These are phyloP conservation scores for Entelurus aequoreus DNA, from an alignment of 2,113 vertebrate species.

Conservation along the genomic window DNA sequence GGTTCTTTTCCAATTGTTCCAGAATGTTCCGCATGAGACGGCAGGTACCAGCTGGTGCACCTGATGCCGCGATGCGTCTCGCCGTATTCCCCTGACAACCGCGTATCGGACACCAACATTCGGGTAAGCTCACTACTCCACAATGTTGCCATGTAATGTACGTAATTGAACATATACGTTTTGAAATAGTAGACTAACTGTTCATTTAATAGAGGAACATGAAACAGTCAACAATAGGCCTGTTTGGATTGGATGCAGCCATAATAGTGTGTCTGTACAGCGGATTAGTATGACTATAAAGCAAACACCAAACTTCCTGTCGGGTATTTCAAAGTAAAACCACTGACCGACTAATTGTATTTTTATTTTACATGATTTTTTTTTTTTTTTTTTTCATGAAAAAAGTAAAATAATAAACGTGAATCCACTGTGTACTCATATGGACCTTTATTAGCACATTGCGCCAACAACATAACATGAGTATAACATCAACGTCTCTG, in stretches of 20 bases:
- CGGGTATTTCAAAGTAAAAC: slow-evolving; percentile 44
- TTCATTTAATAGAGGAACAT: not conserved
- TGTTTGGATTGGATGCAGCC: slow-evolving; percentile 3
- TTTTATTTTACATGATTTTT: no score
- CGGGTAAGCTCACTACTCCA: slow-evolving; percentile 36
- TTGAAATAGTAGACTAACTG: not conserved
- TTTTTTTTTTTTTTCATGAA: no score
- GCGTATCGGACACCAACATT: slow-evolving; percentile 45
- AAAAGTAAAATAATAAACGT: no score
- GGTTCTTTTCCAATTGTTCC: not conserved
- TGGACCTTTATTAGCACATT: no score
- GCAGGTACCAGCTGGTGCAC: slow-evolving; percentile 40
- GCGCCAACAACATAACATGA: no score
- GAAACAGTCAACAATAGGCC: slow-evolving; percentile 4
- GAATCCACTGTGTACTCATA: no score
- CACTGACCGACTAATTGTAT: no score
- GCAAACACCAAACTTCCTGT: slow-evolving; percentile 46
- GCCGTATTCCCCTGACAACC: slow-evolving; percentile 55
- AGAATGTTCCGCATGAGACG: slow-evolving; percentile 19
- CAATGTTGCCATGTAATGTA: not conserved
- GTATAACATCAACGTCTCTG: no score
- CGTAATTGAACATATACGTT: not conserved
- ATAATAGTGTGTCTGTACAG: slow-evolving; percentile 6
- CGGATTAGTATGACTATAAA: slow-evolving; percentile 51
- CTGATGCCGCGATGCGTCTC: slow-evolving; percentile 50